Conservation (phyloP, 2,113 vertebrate genomes). For the Prochilodus magdalenae region DNA sequence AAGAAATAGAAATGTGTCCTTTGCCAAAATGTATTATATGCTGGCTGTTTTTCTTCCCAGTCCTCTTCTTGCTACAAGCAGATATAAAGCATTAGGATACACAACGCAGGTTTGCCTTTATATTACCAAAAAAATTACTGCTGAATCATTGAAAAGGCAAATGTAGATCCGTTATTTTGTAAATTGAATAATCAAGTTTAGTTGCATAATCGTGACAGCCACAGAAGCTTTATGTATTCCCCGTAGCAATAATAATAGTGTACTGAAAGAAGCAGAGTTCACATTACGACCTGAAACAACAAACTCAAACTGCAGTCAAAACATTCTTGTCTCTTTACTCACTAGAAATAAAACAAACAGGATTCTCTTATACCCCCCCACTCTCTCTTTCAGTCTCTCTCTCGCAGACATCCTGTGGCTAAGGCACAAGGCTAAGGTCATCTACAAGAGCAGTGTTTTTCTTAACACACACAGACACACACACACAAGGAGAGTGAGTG, state of each 20-base stretch:
- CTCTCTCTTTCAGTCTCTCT: constrained; percentile 15
- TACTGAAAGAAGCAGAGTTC: not conserved
- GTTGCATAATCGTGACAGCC: not conserved
- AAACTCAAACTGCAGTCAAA: not conserved
- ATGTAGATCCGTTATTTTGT: no score
- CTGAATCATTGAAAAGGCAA: no score
- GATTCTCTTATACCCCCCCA: not conserved
- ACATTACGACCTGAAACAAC: not conserved
- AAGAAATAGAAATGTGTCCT: no score
- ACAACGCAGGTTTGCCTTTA: no score
- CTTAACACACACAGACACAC: not conserved
- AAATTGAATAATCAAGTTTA: not conserved
- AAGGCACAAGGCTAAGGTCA: constrained; percentile 45
- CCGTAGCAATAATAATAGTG: not conserved
- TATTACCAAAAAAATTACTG: no score
- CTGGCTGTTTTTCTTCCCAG: no score
- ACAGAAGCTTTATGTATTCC: not conserved
- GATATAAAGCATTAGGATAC: no score
- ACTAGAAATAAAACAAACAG: not conserved
- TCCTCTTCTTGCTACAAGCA: no score
- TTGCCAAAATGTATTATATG: no score
- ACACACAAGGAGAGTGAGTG: not conserved
- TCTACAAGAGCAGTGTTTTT: constrained; percentile 25
- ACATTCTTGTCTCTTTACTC: constrained; percentile 13
- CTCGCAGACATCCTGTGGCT: constrained; percentile 5